These are phyloP conservation scores for Synodontis membranacea DNA, from an alignment of 2,113 vertebrate species.

Conservation along the genomic window DNA sequence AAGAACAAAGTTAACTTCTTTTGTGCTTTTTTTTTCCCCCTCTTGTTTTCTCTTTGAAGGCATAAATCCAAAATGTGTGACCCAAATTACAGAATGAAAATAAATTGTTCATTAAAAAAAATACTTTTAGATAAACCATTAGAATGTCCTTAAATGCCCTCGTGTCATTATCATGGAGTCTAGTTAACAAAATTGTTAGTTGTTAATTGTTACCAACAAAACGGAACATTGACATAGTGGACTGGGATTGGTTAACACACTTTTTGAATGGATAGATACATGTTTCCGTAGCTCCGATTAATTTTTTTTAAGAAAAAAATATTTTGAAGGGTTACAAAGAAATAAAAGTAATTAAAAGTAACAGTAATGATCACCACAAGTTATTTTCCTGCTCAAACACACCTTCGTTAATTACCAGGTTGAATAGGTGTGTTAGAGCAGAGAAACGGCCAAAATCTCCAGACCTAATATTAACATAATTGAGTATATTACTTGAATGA, in stretches of 20 bases:
- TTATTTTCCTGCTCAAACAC: background rate
- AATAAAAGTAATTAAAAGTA: background rate
- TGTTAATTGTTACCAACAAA: background rate
- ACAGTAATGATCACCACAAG: background rate
- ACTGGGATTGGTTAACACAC: background rate
- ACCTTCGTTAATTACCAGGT: background rate
- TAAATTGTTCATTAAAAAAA: background rate
- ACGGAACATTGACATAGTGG: background rate
- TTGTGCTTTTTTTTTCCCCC: background rate
- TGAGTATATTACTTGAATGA: background rate
- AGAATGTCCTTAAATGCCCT: background rate
- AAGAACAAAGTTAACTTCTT: background rate
- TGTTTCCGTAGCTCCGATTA: background rate
- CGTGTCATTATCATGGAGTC: background rate
- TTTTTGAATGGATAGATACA: background rate
- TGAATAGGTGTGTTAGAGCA: background rate
- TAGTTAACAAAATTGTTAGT: background rate
- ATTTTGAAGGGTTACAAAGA: background rate
- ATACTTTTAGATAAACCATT: background rate
- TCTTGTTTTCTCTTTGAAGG: background rate
- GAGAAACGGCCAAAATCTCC: background rate
- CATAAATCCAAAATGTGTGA: background rate
- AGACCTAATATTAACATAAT: background rate
- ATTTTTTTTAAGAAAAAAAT: background rate
- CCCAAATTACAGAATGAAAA: background rate